Base-by-base conservation (phyloP, 2,113 vertebrate genomes). In the Peucedramus taeniatus region DNA sequence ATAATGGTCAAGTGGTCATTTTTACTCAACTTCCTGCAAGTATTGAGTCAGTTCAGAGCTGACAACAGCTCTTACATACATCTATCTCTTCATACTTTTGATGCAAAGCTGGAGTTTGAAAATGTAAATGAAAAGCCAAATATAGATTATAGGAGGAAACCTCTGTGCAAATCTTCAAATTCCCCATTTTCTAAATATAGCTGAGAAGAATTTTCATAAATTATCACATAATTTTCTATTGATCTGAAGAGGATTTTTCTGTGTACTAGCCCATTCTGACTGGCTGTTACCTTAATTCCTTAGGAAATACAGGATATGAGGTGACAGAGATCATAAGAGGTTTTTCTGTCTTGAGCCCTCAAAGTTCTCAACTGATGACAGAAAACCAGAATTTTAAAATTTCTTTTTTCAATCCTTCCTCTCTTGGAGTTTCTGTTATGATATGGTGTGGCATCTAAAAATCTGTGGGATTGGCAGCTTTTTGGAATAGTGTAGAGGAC, bases 101-200 rank as follows among this genome's bases (percentile, higher is more conserved):
- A 63, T 79, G 56, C 13, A 82, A 42, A 71, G 39, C 4, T 90
- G 15, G 17, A 92, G 37, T 61, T 79, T 82, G 69, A 82, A 93
- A 89, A 72, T 64, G 54, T 84, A 90, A 88, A 78, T 49, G 28
- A 70, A 77, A 30, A 65, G 33, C 37, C 86, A 82, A 78, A 61
- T 45, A 51, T 26, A 21, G 61, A 45, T 75, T 90, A 71, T 47
- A 45, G 56, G 53, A 70, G 17, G 42, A 92, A 85, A 82, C 11
- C 28, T 90, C 42, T 27, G 12, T 74, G 47, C 42, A 78, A 37
- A 54, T 90, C 65, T 79, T 63, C 51, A 61, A n/a, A 54, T 53
- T 82, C 31, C 4, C 4, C 19, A 22, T 66, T 82, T 95, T 85
- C 53, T 16, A 75, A 87, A 85, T 59, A 28, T 18, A 92, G 23